phyloP scores from a whole-genome alignment of 2,113 vertebrate species.

The Sebastes fasciatus region DNA sequence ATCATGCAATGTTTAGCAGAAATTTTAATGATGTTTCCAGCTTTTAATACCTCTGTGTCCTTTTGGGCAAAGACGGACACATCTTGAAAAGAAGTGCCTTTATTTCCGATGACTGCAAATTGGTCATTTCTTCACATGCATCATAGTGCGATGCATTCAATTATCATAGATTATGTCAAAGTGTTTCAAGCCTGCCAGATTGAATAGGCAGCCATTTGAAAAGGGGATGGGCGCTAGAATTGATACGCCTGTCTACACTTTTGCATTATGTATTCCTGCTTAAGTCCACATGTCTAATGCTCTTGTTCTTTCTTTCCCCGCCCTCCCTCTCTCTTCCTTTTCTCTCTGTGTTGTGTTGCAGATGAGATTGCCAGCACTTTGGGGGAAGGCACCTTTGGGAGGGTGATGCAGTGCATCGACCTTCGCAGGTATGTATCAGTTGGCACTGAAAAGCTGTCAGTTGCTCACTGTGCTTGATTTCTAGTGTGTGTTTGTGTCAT shows the following conservation, averaged over 20 bases:
- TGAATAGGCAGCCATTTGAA: slow-evolving; percentile 65
- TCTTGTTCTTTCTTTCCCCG: slow-evolving; percentile 57
- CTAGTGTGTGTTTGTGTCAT: neutral
- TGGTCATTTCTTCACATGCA: slow-evolving; percentile 47
- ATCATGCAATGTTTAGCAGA: slow-evolving; percentile 1
- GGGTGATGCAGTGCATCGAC: slow-evolving; percentile 95
- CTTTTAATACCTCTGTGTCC: slow-evolving; percentile 19
- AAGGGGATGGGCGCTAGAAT: slow-evolving; percentile 68
- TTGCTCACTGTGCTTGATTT: neutral
- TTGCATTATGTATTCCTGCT: slow-evolving; percentile 48
- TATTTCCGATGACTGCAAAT: slow-evolving; percentile 68
- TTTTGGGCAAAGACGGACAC: slow-evolving; percentile 41
- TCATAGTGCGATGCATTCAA: slow-evolving; percentile 25
- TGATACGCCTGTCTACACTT: slow-evolving; percentile 70
- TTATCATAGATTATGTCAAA: slow-evolving; percentile 43
- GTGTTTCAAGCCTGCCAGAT: slow-evolving; percentile 51
- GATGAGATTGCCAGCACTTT: slow-evolving; percentile 97
- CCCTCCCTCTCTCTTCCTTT: slow-evolving; percentile 60
- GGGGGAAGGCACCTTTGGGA: slow-evolving; percentile 96
- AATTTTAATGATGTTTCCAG: slow-evolving; percentile 18
- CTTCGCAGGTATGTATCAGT: slow-evolving; percentile 89
- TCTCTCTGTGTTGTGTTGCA: slow-evolving; percentile 82
- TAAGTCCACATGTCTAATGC: slow-evolving; percentile 68
- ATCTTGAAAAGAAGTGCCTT: slow-evolving; percentile 15
- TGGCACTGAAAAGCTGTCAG: neutral